Conservation (phyloP, 1,140 invertebrate species). For the Trinorchestia longiramus region DNA sequence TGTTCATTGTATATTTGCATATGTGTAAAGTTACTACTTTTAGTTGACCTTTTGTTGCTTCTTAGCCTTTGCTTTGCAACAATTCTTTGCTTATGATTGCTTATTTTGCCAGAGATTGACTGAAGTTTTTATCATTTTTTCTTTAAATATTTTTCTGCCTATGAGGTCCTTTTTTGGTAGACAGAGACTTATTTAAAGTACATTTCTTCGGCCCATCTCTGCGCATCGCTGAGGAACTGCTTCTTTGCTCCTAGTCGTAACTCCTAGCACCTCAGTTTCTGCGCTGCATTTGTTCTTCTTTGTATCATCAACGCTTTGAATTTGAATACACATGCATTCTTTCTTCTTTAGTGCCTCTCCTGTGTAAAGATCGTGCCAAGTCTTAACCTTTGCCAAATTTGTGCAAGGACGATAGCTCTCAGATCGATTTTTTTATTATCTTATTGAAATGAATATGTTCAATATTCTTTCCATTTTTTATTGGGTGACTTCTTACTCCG, state of each 20-base stretch:
- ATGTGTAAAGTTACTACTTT: slow-evolving; percentile 35
- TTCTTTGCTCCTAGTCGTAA: neutral
- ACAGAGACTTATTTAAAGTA: neutral
- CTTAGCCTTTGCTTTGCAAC: neutral
- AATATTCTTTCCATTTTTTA: neutral
- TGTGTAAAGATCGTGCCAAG: neutral
- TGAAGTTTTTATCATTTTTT: neutral
- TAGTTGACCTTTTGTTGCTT: neutral
- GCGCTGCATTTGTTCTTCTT: neutral
- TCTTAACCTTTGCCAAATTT: neutral
- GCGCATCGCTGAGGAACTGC: neutral
- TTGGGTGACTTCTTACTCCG: neutral
- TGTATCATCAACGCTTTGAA: neutral
- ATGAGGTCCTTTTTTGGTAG: neutral
- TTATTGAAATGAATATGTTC: neutral
- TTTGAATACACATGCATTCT: neutral
- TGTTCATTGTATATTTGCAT: slow-evolving; percentile 52
- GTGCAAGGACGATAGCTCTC: neutral
- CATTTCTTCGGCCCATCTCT: neutral
- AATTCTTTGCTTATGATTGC: neutral
- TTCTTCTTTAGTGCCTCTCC: neutral
- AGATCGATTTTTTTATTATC: neutral
- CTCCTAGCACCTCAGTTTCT: neutral
- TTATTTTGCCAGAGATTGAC: neutral
- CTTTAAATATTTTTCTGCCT: slow-evolving; percentile 9